Conservation (phyloP, 2,888 invertebrate genomes). For the Saturnia pavonia region DNA sequence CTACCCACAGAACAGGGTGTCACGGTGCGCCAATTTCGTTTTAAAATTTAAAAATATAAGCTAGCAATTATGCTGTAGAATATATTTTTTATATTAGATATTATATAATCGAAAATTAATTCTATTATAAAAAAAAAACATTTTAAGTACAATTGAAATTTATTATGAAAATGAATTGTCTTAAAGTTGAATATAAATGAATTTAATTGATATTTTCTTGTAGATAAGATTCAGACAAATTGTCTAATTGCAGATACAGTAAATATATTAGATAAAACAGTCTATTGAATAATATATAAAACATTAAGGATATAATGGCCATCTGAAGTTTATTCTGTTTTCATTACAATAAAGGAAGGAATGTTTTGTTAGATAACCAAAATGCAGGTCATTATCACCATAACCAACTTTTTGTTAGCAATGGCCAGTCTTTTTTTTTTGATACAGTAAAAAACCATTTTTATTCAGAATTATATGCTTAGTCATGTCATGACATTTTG, state of each 20-base stretch:
- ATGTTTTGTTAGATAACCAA: neutral
- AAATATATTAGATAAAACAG: neutral
- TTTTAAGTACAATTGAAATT: too few species aligned
- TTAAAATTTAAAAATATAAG: too few species aligned
- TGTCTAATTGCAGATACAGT: neutral
- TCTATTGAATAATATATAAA: neutral
- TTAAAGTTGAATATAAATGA: too few species aligned
- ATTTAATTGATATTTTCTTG: neutral
- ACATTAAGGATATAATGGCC: neutral
- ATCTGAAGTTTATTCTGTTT: neutral
- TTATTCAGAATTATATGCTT: slow-evolving; percentile 3
- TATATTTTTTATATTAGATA: too few species aligned
- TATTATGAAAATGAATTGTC: too few species aligned
- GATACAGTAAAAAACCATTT: neutral
- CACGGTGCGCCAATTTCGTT: too few species aligned
- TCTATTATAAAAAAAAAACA: too few species aligned
- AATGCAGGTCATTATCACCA: slow-evolving; percentile 4
- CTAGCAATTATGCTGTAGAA: too few species aligned
- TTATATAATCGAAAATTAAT: too few species aligned
- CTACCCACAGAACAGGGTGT: too few species aligned
- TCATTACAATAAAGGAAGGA: slow-evolving; percentile 1
- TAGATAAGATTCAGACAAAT: too few species aligned
- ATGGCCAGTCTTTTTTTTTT: neutral
- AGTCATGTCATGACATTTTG: slow-evolving; percentile 4
- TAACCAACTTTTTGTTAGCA: slow-evolving; percentile 1